A percentile compares a stretch with the other conserved stretches of the same genome.
phyloP scores from a whole-genome alignment of 2,888 invertebrate genomes.

The Pristionchus arcanus region DNA sequence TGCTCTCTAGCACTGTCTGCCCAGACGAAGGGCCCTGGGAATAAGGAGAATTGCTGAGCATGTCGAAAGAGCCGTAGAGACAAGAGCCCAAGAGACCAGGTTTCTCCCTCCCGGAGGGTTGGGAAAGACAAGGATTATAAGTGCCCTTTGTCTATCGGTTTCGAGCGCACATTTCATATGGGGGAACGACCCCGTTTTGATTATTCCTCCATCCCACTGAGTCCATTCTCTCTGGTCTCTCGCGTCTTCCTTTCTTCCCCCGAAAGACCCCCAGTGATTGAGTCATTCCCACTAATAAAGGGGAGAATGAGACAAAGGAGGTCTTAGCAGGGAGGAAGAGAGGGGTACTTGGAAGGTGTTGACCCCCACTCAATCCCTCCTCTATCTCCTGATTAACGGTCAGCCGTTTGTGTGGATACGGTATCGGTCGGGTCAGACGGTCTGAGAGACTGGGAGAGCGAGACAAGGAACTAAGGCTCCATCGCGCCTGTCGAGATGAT shows the following conservation, averaged over 20 bases:
- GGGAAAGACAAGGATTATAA: slow-evolving; percentile 18
- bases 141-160: slow-evolving; percentile 13
- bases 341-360: slow-evolving; percentile 13
- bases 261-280: slow-evolving; percentile 10
- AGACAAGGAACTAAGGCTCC: neutral
- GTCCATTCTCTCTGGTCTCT: neutral
- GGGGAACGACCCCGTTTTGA: slow-evolving; percentile 21
- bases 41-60: neutral
- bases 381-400: slow-evolving; percentile 14
- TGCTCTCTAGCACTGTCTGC: neutral
- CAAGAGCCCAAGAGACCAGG: neutral
- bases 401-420: neutral
- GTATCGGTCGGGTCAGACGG: neutral
- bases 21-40: neutral
- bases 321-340: neutral
- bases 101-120: neutral
- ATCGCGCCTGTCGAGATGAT: neutral
- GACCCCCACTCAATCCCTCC: slow-evolving; percentile 27
- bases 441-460: neutral
- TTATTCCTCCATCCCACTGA: slow-evolving; percentile 33
- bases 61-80: slow-evolving; percentile 16
- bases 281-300: slow-evolving; percentile 49
- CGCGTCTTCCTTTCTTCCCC: neutral
- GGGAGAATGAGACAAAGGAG: slow-evolving; percentile 14
- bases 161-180: neutral